Evolutionary conservation across 2,888 invertebrate species (phyloP).

Genomic region (Nomada lathburiana): DNA sequence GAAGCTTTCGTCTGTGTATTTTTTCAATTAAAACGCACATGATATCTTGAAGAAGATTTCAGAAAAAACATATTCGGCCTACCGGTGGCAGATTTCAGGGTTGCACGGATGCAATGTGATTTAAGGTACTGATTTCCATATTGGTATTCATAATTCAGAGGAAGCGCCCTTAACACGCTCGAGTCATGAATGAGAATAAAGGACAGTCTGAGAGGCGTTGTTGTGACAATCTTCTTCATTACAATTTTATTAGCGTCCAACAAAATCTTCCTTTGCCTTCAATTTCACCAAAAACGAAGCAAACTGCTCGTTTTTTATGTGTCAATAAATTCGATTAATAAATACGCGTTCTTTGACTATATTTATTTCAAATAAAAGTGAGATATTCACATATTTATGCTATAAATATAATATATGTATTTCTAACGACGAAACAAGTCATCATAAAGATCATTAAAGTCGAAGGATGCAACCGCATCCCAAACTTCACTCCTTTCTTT

Average conservation of each 20-base stretch:
- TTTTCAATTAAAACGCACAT: not conserved
- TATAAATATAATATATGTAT: constrained; percentile 9
- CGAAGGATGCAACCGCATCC: not conserved
- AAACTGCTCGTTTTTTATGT: not conserved
- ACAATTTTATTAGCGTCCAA: constrained; percentile 6
- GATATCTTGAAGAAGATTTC: not conserved
- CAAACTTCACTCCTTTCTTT: not conserved
- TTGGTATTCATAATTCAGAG: not conserved
- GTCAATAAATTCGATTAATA: not conserved
- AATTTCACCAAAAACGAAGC: constrained; percentile 55
- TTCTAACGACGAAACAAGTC: constrained; percentile 14
- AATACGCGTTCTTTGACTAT: not conserved
- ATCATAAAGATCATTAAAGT: not conserved
- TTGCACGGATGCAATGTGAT: not conserved
- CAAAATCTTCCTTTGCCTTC: not conserved
- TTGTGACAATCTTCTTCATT: not conserved
- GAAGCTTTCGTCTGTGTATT: not conserved
- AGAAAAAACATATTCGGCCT: constrained; percentile 7
- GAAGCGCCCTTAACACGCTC: not conserved
- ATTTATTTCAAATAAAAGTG: constrained; percentile 6
- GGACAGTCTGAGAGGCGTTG: not conserved
- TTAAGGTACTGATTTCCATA: not conserved
- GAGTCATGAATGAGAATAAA: constrained; percentile 2
- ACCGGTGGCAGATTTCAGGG: constrained; percentile 27
- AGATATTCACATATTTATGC: not conserved